Evolutionary conservation across 2,888 invertebrate species (phyloP), one percentile per base, ranked within the genome.

Genomic region (Drosophila falleni): DNA sequence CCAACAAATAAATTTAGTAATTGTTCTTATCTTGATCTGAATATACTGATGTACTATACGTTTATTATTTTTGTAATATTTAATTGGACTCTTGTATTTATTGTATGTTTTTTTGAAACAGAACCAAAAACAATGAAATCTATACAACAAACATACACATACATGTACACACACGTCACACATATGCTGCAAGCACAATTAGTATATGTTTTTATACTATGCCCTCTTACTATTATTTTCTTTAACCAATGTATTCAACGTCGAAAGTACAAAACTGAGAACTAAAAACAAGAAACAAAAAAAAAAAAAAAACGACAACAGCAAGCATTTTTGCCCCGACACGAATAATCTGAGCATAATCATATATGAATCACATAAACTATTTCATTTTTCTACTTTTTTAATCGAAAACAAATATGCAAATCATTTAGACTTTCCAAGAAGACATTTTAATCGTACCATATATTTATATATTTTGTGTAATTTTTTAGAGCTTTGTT

Each of bases 171-270:
- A 37, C 35, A 54, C 29, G 29, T 15, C 41, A 53, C 19, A 41
- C 68, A 59, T 61, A 72, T 71, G 82, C 81, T 84, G 85, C 70
- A 83, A 86, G 84, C 84, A 86, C 86, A 85, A 81, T 47, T 56
- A 42, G 35, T 58, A 42, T 71, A 60, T 65, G 46, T 51, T 53
- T 33, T 33, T 55, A 35, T 47, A 44, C 44, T 56, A 16, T 53
- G 10, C n/a, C 60, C 47, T 23, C 23, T 41, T 49, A 66, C 26
- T 66, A 66, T 61, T 33, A 60, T 50, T 64, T 72, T 64, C 60
- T 64, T 68, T 60, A 61, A 75, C 56, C 71, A 72, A 74, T 76
- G 64, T 73, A 77, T 79, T 77, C 71, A 71, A 77, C 44, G 78
- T 76, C 75, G 39, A 75, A 77, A 74, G 77, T 72, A 82, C 76